Evolutionary conservation across 2,888 invertebrate species (phyloP), one percentile per base, ranked within the genome.

Genomic region (Carterocephalus palaemon): DNA sequence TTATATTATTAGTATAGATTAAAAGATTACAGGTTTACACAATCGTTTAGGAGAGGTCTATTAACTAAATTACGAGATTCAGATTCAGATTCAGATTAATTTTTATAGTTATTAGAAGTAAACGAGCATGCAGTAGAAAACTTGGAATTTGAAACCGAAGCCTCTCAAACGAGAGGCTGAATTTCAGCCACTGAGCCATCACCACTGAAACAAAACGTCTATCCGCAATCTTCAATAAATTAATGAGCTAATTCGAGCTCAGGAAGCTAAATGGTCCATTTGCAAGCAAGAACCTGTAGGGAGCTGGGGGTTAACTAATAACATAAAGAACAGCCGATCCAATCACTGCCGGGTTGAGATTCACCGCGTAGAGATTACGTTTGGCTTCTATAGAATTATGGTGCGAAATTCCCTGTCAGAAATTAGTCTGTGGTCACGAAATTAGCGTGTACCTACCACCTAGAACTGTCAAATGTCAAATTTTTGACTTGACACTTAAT

Each of bases 331-430:
- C 42, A 42, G 42, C 60, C 66, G 69, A 78, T 75, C 77, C 79
- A 80, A 81, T 81, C 81, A 75, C 65, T 48, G 56, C 42, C 32
- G 54, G 67, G 66, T 66, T 70, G 42, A 70, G 72, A 74, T 70
- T 63, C 73, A 68, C 71, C 73, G 66, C 69, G 64, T 54, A 56
- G 60, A 70, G 77, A 78, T 80, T 77, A 78, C 76, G 41, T 33
- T 34, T 20, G 15, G 7, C 28, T 33, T 8, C 42, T 34, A 28
- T 42, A 41, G 74, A 76, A 72, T 77, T 79, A 79, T 78, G 72
- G 77, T 66, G 62, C 64, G 53, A 59, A 66, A 64, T 75, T 75
- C 70, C 64, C 67, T 67, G 62, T 60, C 59, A 62, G 57, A 64
- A 65, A 75, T 76, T 72, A 71, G 59, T 32, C 57, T 63, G 48